Base-by-base conservation (phyloP, 2,888 invertebrate genomes). In the Merodon equestris region DNA sequence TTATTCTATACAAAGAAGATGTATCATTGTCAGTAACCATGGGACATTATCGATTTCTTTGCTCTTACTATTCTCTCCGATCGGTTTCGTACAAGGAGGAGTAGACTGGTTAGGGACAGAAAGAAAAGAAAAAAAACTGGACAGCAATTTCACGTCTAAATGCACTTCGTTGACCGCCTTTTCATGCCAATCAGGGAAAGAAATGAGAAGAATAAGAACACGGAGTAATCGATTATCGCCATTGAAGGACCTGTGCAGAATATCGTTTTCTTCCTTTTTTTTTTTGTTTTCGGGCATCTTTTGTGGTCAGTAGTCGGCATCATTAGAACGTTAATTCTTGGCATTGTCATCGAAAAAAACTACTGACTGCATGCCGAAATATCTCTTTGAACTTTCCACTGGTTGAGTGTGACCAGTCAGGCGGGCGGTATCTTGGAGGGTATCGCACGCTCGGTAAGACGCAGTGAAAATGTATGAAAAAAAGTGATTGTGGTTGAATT, bases 151-250 rank as follows among this genome's bases (percentile, higher is more conserved):
- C 82, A 82, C 82, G 81, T 71, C 61, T 61, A 71, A 82, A 73
- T 82, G 82, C 70, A 72, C 82, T 79, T 81, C 76, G 81, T 58
- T 82, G 82, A 82, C 76, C 82, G 82, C 82, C 82, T 82, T 82
- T 82, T 82, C 73, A 82, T 82, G 82, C 76, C 76, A 61, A 81
- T 76, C 72, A 82, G 53, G 48, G 47, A 40, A 63, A 19, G 47
- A 47, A 70, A 74, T 18, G 64, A 75, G 51, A 51, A 51, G 48
- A 67, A 68, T 48, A 58, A 64, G 58, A 44, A 64, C 53, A 58
- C 18, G 51, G 58, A 70, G 79, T 79, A 70, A 82, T 82, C 82
- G 76, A 82, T 82, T 82, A 82, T 82, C 70, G 57, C 60, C 68
- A 73, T 81, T 81, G 57, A 57, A 71, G 66, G 81, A 75, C 75